Percentiles rank a stretch among this genome's conserved stretches.
Evolutionary conservation across 2,113 vertebrate species (phyloP).

Genomic region (Chunga burmeisteri): DNA sequence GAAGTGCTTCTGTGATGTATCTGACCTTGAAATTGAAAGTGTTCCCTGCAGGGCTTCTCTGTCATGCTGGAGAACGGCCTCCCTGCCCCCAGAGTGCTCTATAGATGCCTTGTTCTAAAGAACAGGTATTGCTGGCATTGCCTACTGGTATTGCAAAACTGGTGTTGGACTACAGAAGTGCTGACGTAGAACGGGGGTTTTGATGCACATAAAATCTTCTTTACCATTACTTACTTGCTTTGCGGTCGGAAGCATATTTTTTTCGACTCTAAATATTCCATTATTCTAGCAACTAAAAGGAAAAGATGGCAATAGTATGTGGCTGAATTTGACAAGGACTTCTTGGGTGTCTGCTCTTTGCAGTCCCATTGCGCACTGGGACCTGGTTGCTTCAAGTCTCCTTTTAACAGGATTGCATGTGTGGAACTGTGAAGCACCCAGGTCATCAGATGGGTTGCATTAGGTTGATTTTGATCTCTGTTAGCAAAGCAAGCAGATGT

Average conservation of each 20-base stretch:
- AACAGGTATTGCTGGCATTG: neutral
- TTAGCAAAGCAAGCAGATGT: neutral
- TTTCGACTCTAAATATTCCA: neutral
- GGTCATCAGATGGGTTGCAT: neutral
- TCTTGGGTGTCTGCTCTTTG: neutral
- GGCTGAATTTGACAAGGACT: neutral
- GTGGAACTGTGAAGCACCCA: neutral
- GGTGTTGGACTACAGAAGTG: neutral
- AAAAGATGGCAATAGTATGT: neutral
- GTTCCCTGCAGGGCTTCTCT: neutral
- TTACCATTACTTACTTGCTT: neutral
- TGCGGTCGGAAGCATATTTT: constrained; percentile 22
- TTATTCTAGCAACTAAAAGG: neutral
- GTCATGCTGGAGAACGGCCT: neutral
- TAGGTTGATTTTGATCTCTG: neutral
- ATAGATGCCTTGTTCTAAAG: neutral
- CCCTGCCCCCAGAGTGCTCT: neutral
- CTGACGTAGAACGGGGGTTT: fast-evolving
- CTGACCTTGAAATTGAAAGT: neutral
- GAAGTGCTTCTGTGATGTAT: neutral
- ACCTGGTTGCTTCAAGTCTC: neutral
- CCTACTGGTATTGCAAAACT: neutral
- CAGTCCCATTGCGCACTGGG: neutral
- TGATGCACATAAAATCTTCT: constrained; percentile 62
- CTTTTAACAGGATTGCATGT: neutral